Percentiles rank a stretch among this genome's conserved stretches.
Conservation (phyloP, 2,113 vertebrate genomes). For the Notothenia coriiceps region DNA sequence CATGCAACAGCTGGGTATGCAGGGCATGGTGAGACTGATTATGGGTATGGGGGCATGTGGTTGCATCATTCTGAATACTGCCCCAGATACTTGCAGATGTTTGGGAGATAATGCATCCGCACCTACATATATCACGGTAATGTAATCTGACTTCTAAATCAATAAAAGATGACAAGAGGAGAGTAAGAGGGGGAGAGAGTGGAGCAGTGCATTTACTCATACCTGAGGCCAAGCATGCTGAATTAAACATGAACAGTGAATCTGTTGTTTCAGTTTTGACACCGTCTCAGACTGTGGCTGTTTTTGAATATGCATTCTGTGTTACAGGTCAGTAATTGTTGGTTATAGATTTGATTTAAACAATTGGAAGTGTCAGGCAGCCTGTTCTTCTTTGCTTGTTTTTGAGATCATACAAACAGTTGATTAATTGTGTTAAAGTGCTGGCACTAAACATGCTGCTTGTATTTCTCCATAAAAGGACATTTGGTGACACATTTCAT, state of each 20-base stretch:
- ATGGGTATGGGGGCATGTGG: conserved; percentile 2
- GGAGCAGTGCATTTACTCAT: conserved; percentile 32
- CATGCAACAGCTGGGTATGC: conserved; percentile 27
- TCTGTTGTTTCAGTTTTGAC: conserved; percentile 37
- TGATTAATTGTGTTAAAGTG: background rate
- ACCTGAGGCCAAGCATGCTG: conserved; percentile 39
- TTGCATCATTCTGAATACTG: conserved; percentile 26
- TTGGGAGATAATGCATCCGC: conserved; percentile 26
- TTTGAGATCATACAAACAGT: background rate
- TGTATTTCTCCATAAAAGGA: background rate
- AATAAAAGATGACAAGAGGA: conserved; percentile 53
- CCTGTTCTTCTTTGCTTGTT: background rate
- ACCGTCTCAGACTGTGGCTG: conserved; percentile 8
- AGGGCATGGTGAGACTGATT: conserved; percentile 31
- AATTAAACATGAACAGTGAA: conserved; percentile 48
- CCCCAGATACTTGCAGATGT: conserved; percentile 15
- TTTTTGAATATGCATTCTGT: background rate
- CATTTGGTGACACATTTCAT: conserved; percentile 3
- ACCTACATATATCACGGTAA: conserved; percentile 42
- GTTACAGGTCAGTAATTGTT: background rate
- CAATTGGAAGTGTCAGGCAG: background rate
- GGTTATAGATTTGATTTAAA: conserved; percentile 8
- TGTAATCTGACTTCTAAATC: conserved; percentile 59
- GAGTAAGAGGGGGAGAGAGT: conserved; percentile 1
- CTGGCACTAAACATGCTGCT: background rate